Evolutionary conservation across 2,888 invertebrate genomes (phyloP).

Genomic region (Melanotus villosus): DNA sequence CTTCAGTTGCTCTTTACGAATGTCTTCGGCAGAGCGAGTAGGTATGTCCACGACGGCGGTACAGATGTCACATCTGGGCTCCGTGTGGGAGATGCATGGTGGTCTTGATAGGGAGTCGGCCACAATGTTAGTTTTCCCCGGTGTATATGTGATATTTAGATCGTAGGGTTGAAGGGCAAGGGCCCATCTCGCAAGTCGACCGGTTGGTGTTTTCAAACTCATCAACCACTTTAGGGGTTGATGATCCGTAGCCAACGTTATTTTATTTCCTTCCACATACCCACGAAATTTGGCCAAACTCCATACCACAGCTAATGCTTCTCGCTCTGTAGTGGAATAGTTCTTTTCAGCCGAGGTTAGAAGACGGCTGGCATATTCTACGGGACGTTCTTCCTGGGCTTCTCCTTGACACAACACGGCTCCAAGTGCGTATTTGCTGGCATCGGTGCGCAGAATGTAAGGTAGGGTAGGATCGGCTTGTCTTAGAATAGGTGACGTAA

Average conservation of each 20-base stretch:
- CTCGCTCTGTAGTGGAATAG: conserved; percentile 53
- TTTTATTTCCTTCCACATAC: conserved; percentile 62
- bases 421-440: conserved; percentile 51
- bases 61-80: too few relatives aligned
- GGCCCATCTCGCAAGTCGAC: too few relatives aligned
- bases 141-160: conserved; percentile 3
- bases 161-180: too few relatives aligned
- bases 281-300: conserved; percentile 63
- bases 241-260: conserved; percentile 65
- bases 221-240: conserved; percentile 67
- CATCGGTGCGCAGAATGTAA: conserved; percentile 54
- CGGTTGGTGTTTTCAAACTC: conserved; percentile 33
- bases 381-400: conserved; percentile 48
- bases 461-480: conserved; percentile 49
- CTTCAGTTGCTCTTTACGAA: neutral
- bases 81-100: neutral
- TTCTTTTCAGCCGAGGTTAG: conserved; percentile 52
- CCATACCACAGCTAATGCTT: conserved; percentile 52
- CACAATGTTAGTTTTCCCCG: neutral
- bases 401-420: too few relatives aligned
- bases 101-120: neutral
- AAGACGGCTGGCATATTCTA: conserved; percentile 56
- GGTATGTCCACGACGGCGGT: too few relatives aligned
- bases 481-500: too few relatives aligned
- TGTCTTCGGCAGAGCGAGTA: neutral